Percentiles rank a stretch among this genome's conserved stretches.
Conservation (phyloP, 2,797 vertebrate species). For the Nyctibius grandis region DNA sequence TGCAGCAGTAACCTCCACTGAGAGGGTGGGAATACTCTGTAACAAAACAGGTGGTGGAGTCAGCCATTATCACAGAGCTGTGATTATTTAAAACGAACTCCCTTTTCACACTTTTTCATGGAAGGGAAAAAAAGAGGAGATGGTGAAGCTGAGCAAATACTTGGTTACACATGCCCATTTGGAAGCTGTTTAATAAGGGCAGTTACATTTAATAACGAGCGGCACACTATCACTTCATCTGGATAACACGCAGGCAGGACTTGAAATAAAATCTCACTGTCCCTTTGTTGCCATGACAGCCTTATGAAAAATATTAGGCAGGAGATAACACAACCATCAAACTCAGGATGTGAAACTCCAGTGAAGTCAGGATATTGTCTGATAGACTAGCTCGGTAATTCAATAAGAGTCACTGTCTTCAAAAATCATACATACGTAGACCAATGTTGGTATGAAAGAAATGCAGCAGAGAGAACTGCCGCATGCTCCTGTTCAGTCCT, state of each 20-base stretch:
- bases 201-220: neutral
- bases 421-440: neutral
- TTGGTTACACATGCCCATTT: neutral
- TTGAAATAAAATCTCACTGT: neutral
- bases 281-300: constrained; percentile 17
- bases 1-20: neutral
- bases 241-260: neutral
- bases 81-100: neutral
- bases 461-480: neutral
- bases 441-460: neutral
- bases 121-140: neutral
- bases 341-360: neutral
- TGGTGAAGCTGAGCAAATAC: neutral
- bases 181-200: neutral
- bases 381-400: neutral
- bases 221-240: neutral
- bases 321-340: neutral
- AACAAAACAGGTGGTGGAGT: neutral
- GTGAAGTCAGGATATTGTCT: neutral
- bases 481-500: neutral
- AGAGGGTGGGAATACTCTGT: neutral
- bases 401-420: neutral
- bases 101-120: neutral
- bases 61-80: neutral
- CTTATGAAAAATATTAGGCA: neutral